phyloP scores from a whole-genome alignment of 2,797 vertebrate species.

The Microchirus variegatus region DNA sequence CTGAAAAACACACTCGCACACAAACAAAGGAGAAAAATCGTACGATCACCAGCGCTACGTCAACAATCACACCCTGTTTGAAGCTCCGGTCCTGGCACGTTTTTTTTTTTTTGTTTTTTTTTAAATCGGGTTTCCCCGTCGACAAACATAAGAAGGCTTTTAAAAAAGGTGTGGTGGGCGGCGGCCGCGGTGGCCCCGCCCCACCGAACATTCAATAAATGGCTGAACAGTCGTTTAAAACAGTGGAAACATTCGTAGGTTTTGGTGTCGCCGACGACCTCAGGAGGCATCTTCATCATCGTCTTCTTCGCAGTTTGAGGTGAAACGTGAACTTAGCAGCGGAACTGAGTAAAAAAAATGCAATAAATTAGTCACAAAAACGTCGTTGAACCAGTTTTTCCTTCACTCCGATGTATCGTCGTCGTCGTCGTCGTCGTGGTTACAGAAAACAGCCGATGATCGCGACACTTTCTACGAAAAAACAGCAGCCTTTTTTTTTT shows the following conservation, averaged over 20 bases:
- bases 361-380: conserved; percentile 30
- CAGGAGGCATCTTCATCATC: conserved; percentile 45
- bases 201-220: conserved; percentile 75
- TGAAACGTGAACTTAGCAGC: conserved; percentile 74
- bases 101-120: background rate
- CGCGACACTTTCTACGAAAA: conserved; percentile 22
- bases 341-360: conserved; percentile 55
- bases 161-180: conserved; percentile 44
- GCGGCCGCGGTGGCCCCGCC: conserved; percentile 14
- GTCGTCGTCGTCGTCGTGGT: conserved; percentile 33
- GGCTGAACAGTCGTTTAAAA: conserved; percentile 59
- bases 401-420: conserved; percentile 13
- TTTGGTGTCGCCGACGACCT: conserved; percentile 62
- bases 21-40: conserved; percentile 54
- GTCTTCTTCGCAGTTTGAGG: conserved; percentile 59
- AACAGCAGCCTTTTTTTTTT: conserved; percentile 32
- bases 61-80: conserved; percentile 40
- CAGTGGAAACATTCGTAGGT: conserved; percentile 72
- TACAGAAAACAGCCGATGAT: conserved; percentile 56
- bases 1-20: conserved; percentile 8
- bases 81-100: conserved; percentile 26
- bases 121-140: background rate
- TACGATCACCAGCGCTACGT: conserved; percentile 40
- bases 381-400: conserved; percentile 37
- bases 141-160: conserved; percentile 56